Evolutionary conservation across 37 sponge, comb jelly and placozoan species (phyloP).

Genomic region (Geodia barretti): DNA sequence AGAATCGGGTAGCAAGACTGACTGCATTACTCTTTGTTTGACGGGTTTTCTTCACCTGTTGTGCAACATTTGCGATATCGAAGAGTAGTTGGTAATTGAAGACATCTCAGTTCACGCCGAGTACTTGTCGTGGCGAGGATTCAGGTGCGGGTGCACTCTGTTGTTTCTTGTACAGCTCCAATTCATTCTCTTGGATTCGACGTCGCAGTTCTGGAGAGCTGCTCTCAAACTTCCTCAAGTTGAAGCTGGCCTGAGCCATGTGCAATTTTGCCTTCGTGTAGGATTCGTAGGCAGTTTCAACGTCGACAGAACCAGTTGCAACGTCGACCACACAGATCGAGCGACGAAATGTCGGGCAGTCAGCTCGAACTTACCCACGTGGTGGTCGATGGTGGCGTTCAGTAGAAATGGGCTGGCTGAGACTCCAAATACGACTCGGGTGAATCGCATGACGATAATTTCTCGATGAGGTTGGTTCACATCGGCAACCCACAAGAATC

Average conservation of each 20-base stretch:
- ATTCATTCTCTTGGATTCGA: not conserved
- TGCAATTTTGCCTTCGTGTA: constrained; percentile 25
- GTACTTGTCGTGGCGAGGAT: no score
- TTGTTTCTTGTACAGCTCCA: no score
- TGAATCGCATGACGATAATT: constrained; percentile 9
- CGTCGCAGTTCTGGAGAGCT: constrained; percentile 7
- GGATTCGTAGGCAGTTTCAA: constrained; percentile 15
- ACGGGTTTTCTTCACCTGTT: not conserved
- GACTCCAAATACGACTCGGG: constrained; percentile 60
- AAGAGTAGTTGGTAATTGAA: not conserved
- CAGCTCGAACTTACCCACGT: constrained; percentile 4
- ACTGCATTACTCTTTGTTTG: constrained; percentile 6
- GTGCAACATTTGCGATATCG: not conserved
- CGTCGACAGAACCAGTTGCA: constrained; percentile 15
- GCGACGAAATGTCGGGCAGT: constrained; percentile 5
- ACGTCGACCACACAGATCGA: constrained; percentile 45
- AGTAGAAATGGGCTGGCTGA: constrained; percentile 50
- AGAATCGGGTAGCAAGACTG: not conserved
- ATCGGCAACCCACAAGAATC: constrained; percentile 47
- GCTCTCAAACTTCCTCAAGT: constrained; percentile 44
- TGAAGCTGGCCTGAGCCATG: constrained; percentile 28
- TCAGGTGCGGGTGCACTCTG: no score
- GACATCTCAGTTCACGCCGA: constrained; percentile 7
- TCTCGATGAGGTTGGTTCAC: not conserved
- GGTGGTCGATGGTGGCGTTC: constrained; percentile 44